A percentile compares a stretch with the other conserved stretches of the same genome.
phyloP scores from a whole-genome alignment of 2,888 invertebrate species.

The Platynereis dumerilii region DNA sequence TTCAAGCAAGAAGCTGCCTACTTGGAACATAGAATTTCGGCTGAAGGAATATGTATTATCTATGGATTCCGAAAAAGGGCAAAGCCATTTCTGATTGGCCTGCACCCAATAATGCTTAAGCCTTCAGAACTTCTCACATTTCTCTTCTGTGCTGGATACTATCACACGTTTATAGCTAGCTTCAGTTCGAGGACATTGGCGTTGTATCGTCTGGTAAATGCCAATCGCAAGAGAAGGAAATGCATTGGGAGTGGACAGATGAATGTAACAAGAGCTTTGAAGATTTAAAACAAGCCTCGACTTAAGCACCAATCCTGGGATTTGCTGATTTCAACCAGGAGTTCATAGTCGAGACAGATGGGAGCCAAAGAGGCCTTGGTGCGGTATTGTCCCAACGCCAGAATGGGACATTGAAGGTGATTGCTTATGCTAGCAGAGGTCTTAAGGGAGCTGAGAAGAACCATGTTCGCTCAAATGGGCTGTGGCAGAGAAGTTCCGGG shows the following conservation, averaged over 20 bases:
- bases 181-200: neutral
- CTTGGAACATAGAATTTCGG: slow-evolving; percentile 10
- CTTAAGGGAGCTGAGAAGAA: slow-evolving; percentile 37
- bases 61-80: slow-evolving; percentile 13
- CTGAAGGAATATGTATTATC: slow-evolving; percentile 6
- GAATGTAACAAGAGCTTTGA: slow-evolving; percentile 3
- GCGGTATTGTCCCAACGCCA: slow-evolving; percentile 16
- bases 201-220: neutral
- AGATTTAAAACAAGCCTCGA: neutral
- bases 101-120: slow-evolving; percentile 5
- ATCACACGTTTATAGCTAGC: neutral
- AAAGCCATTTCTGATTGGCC: neutral
- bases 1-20: slow-evolving; percentile 13
- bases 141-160: neutral
- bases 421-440: slow-evolving; percentile 27
- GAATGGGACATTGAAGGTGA: slow-evolving; percentile 21
- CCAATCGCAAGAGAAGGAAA: neutral
- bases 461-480: slow-evolving; percentile 38
- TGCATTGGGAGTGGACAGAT: neutral
- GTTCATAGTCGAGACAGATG: neutral
- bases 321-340: neutral
- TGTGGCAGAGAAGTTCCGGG: slow-evolving; percentile 21
- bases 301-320: neutral
- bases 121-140: neutral
- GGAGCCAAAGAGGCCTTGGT: neutral